phyloP scores from a whole-genome alignment of 2,888 invertebrate species.

The Drosophila meridionalis region DNA sequence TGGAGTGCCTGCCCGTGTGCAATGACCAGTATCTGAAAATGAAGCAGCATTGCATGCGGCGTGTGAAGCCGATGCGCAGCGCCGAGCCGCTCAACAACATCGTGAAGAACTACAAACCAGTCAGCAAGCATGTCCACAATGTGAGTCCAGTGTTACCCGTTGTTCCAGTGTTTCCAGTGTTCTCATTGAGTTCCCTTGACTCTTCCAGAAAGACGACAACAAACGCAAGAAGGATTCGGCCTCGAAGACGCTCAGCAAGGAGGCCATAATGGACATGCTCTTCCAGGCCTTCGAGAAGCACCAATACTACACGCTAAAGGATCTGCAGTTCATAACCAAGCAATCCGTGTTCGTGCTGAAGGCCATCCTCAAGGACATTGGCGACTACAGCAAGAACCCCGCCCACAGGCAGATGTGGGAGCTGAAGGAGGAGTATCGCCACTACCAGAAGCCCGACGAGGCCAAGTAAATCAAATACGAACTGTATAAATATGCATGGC shows the following conservation, averaged over 20 bases:
- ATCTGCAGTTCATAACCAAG: constrained; percentile 29
- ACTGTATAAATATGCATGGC: constrained; percentile 3
- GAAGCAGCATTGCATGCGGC: constrained; percentile 18
- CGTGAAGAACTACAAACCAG: constrained; percentile 34
- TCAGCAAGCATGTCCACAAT: constrained; percentile 31
- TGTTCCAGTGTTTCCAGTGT: too few relatives aligned
- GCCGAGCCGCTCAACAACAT: constrained; percentile 23
- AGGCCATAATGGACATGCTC: constrained; percentile 24
- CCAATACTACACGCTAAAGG: constrained; percentile 32
- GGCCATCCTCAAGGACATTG: constrained; percentile 32
- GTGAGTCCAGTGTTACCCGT: neutral
- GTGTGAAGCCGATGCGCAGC: neutral
- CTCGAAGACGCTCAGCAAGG: constrained; percentile 17
- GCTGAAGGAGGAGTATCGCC: constrained; percentile 38
- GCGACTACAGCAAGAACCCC: constrained; percentile 20
- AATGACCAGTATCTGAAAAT: constrained; percentile 28
- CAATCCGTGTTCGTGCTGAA: constrained; percentile 29
- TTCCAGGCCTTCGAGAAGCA: constrained; percentile 38
- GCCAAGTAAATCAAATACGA: constrained; percentile 1
- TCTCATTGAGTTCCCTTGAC: neutral
- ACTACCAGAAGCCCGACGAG: constrained; percentile 9
- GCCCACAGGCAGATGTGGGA: constrained; percentile 35
- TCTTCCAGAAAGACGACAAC: constrained; percentile 9
- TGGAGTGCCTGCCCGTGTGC: constrained; percentile 38
- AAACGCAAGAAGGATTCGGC: constrained; percentile 14